Percentiles rank a stretch among this genome's conserved stretches.
Evolutionary conservation across 2,888 invertebrate genomes (phyloP).

Genomic region (Scelioninae gen. 2): DNA sequence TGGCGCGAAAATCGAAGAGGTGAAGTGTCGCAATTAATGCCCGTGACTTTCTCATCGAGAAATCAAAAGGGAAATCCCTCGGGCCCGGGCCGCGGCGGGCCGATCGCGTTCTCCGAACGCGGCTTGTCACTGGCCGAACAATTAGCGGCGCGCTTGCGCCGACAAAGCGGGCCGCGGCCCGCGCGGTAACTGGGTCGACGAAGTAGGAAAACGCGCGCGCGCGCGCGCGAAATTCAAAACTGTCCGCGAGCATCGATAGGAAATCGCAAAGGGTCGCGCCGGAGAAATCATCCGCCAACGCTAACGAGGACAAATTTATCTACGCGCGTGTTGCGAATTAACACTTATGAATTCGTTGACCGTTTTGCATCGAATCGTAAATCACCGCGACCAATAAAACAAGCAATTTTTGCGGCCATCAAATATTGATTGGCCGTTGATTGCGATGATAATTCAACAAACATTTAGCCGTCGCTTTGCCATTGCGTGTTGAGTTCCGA

Average conservation of each 20-base stretch:
- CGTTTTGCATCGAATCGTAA: slow-evolving; percentile 34
- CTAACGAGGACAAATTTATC: slow-evolving; percentile 56
- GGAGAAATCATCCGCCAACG: slow-evolving; percentile 47
- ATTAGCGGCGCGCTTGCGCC: slow-evolving; percentile 1
- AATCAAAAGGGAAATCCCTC: slow-evolving; percentile 20
- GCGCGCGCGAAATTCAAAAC: slow-evolving; percentile 36
- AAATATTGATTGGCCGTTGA: not conserved
- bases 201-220: slow-evolving; percentile 29
- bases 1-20: not conserved
- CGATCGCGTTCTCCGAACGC: not conserved
- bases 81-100: not conserved
- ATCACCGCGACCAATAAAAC: slow-evolving; percentile 22
- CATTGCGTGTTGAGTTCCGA: too few relatives aligned
- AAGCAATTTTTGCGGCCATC: slow-evolving; percentile 9
- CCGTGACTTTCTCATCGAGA: slow-evolving; percentile 25
- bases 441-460: too few relatives aligned
- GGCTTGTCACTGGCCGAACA: slow-evolving; percentile 15
- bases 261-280: slow-evolving; percentile 32
- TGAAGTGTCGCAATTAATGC: slow-evolving; percentile 25
- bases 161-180: slow-evolving; percentile 10
- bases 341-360: slow-evolving; percentile 35
- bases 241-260: slow-evolving; percentile 38
- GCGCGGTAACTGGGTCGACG: slow-evolving; percentile 50
- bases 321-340: slow-evolving; percentile 40
- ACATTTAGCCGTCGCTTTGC: too few relatives aligned